Evolutionary conservation across 2,797 vertebrate species (phyloP).

Genomic region (Pangasius macronema): DNA sequence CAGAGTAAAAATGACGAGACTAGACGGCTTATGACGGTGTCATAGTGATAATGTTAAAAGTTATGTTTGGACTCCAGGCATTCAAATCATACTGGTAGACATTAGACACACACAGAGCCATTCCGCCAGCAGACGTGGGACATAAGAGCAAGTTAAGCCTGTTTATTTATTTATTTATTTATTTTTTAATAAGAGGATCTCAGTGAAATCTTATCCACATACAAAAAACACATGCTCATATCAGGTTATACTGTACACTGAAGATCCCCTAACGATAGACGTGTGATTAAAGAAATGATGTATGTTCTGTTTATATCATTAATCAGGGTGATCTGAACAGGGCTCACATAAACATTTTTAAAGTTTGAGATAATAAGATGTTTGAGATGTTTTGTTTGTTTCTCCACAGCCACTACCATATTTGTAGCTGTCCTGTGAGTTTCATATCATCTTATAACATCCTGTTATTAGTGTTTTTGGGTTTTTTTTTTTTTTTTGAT

Average conservation of each 20-base stretch:
- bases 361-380: neutral
- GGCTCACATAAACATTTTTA: neutral
- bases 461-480: neutral
- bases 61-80: neutral
- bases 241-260: neutral
- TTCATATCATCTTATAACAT: neutral
- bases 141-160: neutral
- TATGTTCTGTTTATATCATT: neutral
- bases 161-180: too few species aligned
- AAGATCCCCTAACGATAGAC: neutral
- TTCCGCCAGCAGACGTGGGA: neutral
- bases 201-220: neutral
- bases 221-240: neutral
- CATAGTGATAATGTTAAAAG: conserved; percentile 74
- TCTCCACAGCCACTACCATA: neutral
- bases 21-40: conserved; percentile 61
- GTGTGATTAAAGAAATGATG: neutral
- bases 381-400: neutral
- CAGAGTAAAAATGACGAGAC: conserved; percentile 66
- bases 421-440: neutral
- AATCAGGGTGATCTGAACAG: too few species aligned
- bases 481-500: neutral
- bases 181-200: neutral
- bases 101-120: neutral
- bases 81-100: neutral